phyloP scores from a whole-genome alignment of 2,113 vertebrate genomes.

The Halichoeres trimaculatus region DNA sequence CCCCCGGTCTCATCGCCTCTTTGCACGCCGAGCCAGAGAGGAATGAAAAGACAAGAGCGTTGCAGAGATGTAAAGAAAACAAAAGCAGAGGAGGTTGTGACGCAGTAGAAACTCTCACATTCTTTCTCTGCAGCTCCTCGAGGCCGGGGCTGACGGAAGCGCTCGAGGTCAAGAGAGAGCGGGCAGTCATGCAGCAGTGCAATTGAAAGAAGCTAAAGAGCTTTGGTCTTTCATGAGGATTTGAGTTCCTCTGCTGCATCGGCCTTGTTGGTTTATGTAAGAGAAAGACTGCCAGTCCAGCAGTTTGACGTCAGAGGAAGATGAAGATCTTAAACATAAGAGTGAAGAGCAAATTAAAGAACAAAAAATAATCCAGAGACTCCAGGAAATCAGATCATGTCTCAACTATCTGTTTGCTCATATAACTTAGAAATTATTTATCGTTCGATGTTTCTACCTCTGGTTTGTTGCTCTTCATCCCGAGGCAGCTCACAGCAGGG shows the following conservation, averaged over 20 bases:
- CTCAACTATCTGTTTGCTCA: neutral
- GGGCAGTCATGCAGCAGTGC: conserved; percentile 8
- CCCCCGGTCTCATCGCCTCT: neutral
- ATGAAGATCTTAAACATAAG: conserved; percentile 36
- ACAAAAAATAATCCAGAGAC: conserved; percentile 32
- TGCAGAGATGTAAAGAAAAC: conserved; percentile 3
- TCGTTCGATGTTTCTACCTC: too few species aligned
- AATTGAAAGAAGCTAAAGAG: conserved; percentile 32
- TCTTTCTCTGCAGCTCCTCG: conserved; percentile 26
- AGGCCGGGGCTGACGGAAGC: neutral
- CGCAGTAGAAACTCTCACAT: conserved; percentile 18
- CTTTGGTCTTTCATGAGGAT: conserved; percentile 41
- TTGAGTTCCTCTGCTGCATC: conserved; percentile 14
- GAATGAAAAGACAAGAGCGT: neutral
- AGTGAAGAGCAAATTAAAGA: conserved; percentile 14
- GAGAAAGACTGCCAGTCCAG: conserved; percentile 28
- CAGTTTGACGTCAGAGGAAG: conserved; percentile 44
- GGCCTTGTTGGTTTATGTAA: conserved; percentile 61
- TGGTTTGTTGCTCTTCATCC: too few species aligned
- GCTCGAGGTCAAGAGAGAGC: neutral
- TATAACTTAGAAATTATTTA: neutral
- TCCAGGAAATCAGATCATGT: conserved; percentile 4
- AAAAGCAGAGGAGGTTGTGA: neutral
- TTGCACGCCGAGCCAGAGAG: neutral
- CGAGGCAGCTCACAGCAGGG: too few species aligned